Percentiles rank a stretch among this genome's conserved stretches.
These are phyloP conservation scores for Hanleya hanleyi DNA, from an alignment of 2,888 invertebrate genomes.

Conservation along the genomic window DNA sequence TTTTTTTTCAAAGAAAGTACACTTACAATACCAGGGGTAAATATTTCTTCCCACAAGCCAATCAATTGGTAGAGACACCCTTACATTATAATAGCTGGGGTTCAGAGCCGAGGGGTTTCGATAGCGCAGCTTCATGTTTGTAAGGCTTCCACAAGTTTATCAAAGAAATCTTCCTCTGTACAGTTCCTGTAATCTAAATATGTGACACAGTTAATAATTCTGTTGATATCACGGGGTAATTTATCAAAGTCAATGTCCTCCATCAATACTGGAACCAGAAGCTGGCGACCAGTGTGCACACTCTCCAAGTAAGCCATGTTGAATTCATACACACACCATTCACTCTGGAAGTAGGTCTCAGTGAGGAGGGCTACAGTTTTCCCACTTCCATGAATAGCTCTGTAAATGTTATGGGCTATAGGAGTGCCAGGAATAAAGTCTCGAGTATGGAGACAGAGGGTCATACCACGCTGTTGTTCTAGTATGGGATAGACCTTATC, in stretches of 20 bases:
- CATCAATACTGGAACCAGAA: constrained; percentile 35
- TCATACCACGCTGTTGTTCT: not conserved
- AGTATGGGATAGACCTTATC: not conserved
- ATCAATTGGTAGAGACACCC: too few relatives aligned
- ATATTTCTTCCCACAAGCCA: too few relatives aligned
- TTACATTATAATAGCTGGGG: too few relatives aligned
- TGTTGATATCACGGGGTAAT: not conserved
- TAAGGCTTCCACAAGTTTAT: not conserved
- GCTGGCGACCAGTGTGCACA: constrained; percentile 30
- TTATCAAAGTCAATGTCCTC: constrained; percentile 25
- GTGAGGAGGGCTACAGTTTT: constrained; percentile 45
- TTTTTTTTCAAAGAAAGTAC: too few relatives aligned
- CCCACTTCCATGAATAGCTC: constrained; percentile 43
- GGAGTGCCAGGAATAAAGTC: constrained; percentile 46
- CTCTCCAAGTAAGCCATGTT: constrained; percentile 46
- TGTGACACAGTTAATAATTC: not conserved
- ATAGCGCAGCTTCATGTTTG: not conserved
- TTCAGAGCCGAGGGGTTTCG: too few relatives aligned
- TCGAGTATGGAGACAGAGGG: constrained; percentile 34
- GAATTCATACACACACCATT: constrained; percentile 52
- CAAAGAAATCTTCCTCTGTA: not conserved
- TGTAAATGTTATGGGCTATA: constrained; percentile 43
- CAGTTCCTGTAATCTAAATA: not conserved
- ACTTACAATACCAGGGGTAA: too few relatives aligned
- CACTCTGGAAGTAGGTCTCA: constrained; percentile 36